Evolutionary conservation across 2,797 vertebrate species (phyloP).

Genomic region (Eremophila alpestris): DNA sequence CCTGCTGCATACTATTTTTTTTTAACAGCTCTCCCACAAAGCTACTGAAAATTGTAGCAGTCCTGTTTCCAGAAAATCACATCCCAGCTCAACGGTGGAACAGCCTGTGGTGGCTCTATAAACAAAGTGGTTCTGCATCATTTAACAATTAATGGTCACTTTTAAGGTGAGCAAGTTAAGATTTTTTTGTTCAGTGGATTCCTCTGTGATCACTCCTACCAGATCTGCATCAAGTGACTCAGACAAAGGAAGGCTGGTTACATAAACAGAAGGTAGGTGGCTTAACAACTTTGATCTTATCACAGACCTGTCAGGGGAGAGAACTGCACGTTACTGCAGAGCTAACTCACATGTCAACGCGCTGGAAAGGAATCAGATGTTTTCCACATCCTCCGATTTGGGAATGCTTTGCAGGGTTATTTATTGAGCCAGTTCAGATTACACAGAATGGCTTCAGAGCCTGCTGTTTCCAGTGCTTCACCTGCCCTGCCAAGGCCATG

Average conservation of each 20-base stretch:
- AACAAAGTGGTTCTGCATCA: not conserved
- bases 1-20: not conserved
- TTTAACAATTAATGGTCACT: not conserved
- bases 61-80: not conserved
- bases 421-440: not conserved
- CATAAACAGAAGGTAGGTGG: slow-evolving; percentile 48
- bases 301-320: slow-evolving; percentile 29
- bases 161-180: not conserved
- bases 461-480: not conserved
- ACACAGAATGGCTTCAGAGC: not conserved
- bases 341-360: not conserved
- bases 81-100: not conserved
- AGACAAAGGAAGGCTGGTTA: slow-evolving; percentile 19
- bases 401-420: not conserved
- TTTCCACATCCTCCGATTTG: not conserved
- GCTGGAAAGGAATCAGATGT: slow-evolving; percentile 15
- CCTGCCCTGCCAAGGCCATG: not conserved
- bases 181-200: not conserved
- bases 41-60: not conserved
- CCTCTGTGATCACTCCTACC: not conserved
- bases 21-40: not conserved
- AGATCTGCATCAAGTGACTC: not conserved
- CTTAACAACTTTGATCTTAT: slow-evolving; percentile 58
- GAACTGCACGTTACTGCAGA: slow-evolving; percentile 4
- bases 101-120: not conserved